Evolutionary conservation across 1,140 invertebrate genomes (phyloP), one percentile per base, ranked within the genome.

Genomic region (Drosophila pseudoobscura): DNA sequence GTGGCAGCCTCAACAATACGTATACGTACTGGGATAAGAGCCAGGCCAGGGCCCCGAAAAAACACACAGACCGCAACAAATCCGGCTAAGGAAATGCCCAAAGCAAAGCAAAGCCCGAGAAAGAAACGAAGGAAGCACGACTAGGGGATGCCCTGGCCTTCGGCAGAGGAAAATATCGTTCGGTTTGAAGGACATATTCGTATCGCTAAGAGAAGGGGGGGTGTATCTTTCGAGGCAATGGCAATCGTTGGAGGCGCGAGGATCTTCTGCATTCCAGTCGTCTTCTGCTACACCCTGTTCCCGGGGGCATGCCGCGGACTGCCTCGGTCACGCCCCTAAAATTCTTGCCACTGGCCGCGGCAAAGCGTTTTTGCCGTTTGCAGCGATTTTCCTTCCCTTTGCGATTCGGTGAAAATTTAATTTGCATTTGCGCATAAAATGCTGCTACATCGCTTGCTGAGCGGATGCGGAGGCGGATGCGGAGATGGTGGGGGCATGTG

Each of bases 381-480:
- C 63, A 39, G 50, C 50, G 50, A 71, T 70, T 87, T 69, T 45
- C 44, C 41, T 63, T 71, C 24, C 4, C 5, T 20, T 66, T 56
- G 58, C 62, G 41, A 65, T 78, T 73, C 50, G 54, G 75, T 80
- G 78, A 64, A 87, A 87, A 87, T 87, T 87, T 85, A 87, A 87
- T 87, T 87, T 87, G 71, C 82, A 87, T 87, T 87, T 87, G 79
- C 82, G 82, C 82, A 87, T 87, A 87, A 85, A 85, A 80, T 77
- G 58, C 57, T 62, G 65, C 58, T 59, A 63, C 70, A 78, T 60
- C 56, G 70, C 62, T 58, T 50, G 47, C 45, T 51, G 39, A 46
- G 51, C 3, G 35, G 35, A 39, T 35, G 51, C 1, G 35, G 35
- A 39, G 26, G 51, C 1, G 35, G 35, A 13, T 35, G 17, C 15